Evolutionary conservation across 2,888 invertebrate species (phyloP), one percentile per base, ranked within the genome.

Genomic region (Sinelater perroti): DNA sequence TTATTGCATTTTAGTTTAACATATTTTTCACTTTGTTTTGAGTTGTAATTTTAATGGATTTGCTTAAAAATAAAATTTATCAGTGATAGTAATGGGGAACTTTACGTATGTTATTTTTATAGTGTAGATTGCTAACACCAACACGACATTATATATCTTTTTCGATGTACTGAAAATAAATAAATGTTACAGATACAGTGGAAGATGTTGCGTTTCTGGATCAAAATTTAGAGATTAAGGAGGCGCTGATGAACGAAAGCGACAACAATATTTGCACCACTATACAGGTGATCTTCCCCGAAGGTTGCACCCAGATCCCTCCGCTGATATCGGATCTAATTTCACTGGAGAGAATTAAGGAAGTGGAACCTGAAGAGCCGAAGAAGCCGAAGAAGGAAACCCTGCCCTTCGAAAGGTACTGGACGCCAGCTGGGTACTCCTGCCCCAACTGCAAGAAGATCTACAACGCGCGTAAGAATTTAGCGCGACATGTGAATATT

Each of bases 401-500:
- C 65, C 69, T 81, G 71, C 80, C 80, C 33, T 80, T 78, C 72
- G 78, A 78, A 57, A 79, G 82, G 74, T 80, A 79, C 74, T 80
- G 79, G 77, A 80, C 80, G 20, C 78, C 80, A 33, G 79, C 80
- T 69, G 81, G 82, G 31, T 85, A 83, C 80, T 80, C 81, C 70
- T 87, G 87, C 72, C 83, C 85, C 44, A 86, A 84, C 65, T 90
- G 91, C 75, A 85, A 86, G 71, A 85, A 88, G 74, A 85, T 86
- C 68, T 91, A 91, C 77, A 85, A 87, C 63, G 89, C 89, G 78
- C 86, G 88, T 76, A 88, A 88, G 70, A 89, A 90, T 45, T 83
- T 91, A 70, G 83, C 86, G 69, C 82, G 90, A 69, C 91, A 91
- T 72, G 78, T 87, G 46, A 87, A 86, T 31, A 83, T 85, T 66